Base-by-base conservation (phyloP, 92 coral and sea anemone species). In the Umimayanthus chanpuru region DNA sequence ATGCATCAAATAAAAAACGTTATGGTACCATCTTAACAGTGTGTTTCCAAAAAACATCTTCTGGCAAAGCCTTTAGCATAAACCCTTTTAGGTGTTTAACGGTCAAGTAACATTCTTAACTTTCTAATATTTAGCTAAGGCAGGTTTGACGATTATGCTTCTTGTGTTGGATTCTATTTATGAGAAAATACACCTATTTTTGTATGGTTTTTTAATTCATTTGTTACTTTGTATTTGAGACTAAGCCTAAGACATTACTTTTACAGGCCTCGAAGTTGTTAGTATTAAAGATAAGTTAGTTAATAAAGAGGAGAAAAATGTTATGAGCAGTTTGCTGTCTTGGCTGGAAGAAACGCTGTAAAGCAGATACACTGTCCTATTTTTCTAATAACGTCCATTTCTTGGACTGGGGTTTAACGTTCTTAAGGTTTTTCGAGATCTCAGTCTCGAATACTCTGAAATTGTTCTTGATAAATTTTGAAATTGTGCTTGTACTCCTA, bases 181-280 rank as follows among this genome's bases (percentile, higher is more conserved):
- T 43, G 23, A 25, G 56, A 76, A 76, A 76, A 76, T 21, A 23
- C 28, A 77, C 68, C 23, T 77, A 77, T 77, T 77, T 77, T 77
- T 77, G 81, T 77, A 77, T 40, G 28, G 68, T 61, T 61, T 53
- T 61, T 25, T 61, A 61, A 61, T 1, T 20, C 26, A 61, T 61
- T 61, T 1, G 21, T 61, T 61, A 77, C 47, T 77, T 77, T 77
- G 81, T 77, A 41, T 77, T 43, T 44, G 44, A 77, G n/a, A 41
- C 28, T 21, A 21, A 77, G n/a, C 23, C 28, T 21, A 7, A 26
- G 58, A 38, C 36, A 40, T 40, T 21, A 23, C 56, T 76, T 77
- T 77, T 39, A 73, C 44, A 12, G 40, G 8, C 12, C 18, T 53
- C 58, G 58, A 53, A 53, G 68, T 61, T 61, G 68, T 61, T 61